phyloP scores from a whole-genome alignment of 2,113 vertebrate genomes.

The Noturus placidus region DNA sequence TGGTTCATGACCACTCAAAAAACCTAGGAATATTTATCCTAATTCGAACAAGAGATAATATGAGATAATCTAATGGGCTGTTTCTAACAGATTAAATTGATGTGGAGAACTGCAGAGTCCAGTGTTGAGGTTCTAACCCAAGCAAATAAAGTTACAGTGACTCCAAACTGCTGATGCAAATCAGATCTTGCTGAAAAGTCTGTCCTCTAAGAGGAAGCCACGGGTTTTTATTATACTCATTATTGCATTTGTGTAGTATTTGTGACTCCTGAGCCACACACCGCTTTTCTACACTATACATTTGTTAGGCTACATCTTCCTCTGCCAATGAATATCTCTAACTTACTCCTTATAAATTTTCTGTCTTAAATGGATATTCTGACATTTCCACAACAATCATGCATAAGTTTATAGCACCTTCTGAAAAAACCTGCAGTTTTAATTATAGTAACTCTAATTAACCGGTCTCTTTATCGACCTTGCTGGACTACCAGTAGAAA shows the following conservation, averaged over 20 bases:
- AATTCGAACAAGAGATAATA: neutral
- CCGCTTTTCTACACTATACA: neutral
- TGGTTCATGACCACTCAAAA: neutral
- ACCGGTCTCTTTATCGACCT: constrained; percentile 35
- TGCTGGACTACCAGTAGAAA: constrained; percentile 43
- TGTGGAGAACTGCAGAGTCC: neutral
- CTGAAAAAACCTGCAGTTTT: constrained; percentile 45
- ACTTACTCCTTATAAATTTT: neutral
- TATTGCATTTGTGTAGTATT: constrained; percentile 42
- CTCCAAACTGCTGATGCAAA: constrained; percentile 1
- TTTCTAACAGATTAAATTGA: neutral
- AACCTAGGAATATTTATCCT: neutral
- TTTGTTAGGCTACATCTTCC: neutral
- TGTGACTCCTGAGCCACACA: constrained; percentile 9
- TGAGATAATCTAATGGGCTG: neutral
- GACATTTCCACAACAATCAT: constrained; percentile 32
- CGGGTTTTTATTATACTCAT: constrained; percentile 19
- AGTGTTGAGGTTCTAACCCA: neutral
- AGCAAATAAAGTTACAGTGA: constrained; percentile 8
- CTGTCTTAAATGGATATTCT: neutral
- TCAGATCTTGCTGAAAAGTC: constrained; percentile 36
- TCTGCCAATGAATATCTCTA: neutral
- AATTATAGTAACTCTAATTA: constrained; percentile 35
- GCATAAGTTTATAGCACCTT: constrained; percentile 52
- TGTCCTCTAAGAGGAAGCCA: constrained; percentile 14